phyloP scores from a whole-genome alignment of 2,888 invertebrate genomes.

The Trypoxylon attenuatum region DNA sequence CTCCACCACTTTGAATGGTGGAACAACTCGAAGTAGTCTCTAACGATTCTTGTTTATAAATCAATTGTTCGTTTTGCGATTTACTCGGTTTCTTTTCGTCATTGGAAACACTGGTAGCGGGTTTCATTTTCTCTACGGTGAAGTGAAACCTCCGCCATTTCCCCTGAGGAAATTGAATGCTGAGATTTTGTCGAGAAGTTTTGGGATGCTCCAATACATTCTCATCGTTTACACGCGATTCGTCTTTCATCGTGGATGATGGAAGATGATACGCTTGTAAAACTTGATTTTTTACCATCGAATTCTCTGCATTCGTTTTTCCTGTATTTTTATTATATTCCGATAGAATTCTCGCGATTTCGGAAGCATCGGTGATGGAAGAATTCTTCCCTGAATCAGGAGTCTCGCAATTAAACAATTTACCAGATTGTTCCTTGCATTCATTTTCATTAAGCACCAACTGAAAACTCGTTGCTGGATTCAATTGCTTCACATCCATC shows the following conservation, averaged over 20 bases:
- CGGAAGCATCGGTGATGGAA: slow-evolving; percentile 49
- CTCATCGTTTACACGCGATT: not conserved
- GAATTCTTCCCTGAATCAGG: slow-evolving; percentile 12
- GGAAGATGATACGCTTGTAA: not conserved
- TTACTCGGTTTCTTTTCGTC: not conserved
- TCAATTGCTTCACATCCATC: not conserved
- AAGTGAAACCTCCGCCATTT: slow-evolving; percentile 46
- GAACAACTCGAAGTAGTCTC: not conserved
- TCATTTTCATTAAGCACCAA: not conserved
- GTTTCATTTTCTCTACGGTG: slow-evolving; percentile 37
- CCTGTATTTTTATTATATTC: slow-evolving; percentile 54
- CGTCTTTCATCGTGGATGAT: slow-evolving; percentile 2
- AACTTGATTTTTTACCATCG: not conserved
- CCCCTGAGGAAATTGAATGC: slow-evolving; percentile 35
- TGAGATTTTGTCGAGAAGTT: not conserved
- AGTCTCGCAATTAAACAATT: no score
- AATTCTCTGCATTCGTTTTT: slow-evolving; percentile 15
- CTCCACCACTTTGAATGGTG: not conserved
- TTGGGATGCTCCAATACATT: not conserved
- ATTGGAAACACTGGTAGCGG: not conserved
- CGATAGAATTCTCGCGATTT: slow-evolving; percentile 61
- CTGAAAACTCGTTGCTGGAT: not conserved
- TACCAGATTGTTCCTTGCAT: not conserved
- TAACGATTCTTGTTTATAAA: slow-evolving; percentile 4
- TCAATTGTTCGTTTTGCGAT: not conserved